Conservation (phyloP, 35 echinoderm and acorn worm genomes). For the Holothuria glaberrima region DNA sequence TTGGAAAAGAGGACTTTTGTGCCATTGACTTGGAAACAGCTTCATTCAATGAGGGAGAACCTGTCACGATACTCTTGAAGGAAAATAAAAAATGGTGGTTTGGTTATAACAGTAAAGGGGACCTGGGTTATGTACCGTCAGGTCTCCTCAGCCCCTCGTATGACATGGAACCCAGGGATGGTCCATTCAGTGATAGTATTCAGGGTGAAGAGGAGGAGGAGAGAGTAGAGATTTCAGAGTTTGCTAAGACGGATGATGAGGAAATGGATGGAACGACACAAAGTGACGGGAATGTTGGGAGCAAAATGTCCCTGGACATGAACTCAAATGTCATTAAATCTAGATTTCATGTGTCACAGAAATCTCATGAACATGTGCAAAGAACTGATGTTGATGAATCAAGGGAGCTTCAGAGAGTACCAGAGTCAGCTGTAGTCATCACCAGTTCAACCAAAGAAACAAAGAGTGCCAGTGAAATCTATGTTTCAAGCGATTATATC, state of each 20-base stretch:
- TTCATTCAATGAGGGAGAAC: constrained; percentile 77
- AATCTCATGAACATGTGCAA: background rate
- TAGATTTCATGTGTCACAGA: constrained; percentile 10
- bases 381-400: background rate
- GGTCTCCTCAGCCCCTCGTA: constrained; percentile 71
- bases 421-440: background rate
- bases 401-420: background rate
- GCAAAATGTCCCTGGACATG: constrained; percentile 12
- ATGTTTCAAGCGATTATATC: constrained; percentile 33
- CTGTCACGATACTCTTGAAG: constrained; percentile 83
- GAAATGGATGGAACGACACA: constrained; percentile 40
- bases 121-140: constrained; percentile 87
- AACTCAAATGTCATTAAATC: constrained; percentile 3
- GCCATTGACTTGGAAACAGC: constrained; percentile 73
- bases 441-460: background rate
- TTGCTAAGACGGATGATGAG: constrained; percentile 51
- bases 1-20: constrained; percentile 68
- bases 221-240: constrained; percentile 65
- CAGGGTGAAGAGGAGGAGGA: constrained; percentile 54
- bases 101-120: constrained; percentile 72
- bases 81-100: constrained; percentile 98
- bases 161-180: constrained; percentile 49
- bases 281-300: constrained; percentile 6
- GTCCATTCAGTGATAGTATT: constrained; percentile 2
- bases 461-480: constrained; percentile 30